These are phyloP conservation scores for Eupithecia abbreviata DNA, from an alignment of 2,888 invertebrate species.

Conservation along the genomic window DNA sequence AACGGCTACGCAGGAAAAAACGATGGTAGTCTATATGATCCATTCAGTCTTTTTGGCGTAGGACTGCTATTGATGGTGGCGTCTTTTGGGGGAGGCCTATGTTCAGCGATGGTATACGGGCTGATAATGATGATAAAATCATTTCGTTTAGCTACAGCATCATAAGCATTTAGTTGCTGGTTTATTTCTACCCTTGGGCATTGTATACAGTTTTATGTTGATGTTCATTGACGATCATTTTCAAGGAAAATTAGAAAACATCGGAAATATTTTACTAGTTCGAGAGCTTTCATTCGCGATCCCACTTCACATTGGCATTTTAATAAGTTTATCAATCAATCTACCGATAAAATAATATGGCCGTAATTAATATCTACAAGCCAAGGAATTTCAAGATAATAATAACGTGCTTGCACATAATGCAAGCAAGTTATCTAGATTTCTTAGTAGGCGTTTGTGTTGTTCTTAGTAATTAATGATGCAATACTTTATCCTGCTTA, in stretches of 20 bases:
- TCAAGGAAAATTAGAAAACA: background rate
- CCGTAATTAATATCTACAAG: background rate
- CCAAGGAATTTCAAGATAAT: background rate
- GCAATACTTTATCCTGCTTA: background rate
- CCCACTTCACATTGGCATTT: background rate
- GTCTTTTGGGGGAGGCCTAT: background rate
- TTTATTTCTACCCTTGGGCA: background rate
- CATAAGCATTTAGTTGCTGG: background rate
- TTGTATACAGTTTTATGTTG: too few relatives aligned
- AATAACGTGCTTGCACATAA: background rate
- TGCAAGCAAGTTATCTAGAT: background rate
- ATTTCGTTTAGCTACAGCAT: background rate
- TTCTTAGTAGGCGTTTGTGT: background rate
- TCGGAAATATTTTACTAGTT: background rate
- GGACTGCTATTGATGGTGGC: background rate
- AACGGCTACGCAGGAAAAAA: too few relatives aligned
- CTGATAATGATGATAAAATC: background rate
- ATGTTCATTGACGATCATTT: background rate
- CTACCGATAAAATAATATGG: background rate
- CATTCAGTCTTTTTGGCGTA: background rate
- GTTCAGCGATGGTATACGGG: background rate
- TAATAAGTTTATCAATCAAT: background rate
- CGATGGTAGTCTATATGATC: background rate
- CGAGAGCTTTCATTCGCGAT: too few relatives aligned
- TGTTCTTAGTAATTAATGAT: background rate